Evolutionary conservation across 2,797 vertebrate species (phyloP), one percentile per base, ranked within the genome.

Genomic region (Myotis myotis): DNA sequence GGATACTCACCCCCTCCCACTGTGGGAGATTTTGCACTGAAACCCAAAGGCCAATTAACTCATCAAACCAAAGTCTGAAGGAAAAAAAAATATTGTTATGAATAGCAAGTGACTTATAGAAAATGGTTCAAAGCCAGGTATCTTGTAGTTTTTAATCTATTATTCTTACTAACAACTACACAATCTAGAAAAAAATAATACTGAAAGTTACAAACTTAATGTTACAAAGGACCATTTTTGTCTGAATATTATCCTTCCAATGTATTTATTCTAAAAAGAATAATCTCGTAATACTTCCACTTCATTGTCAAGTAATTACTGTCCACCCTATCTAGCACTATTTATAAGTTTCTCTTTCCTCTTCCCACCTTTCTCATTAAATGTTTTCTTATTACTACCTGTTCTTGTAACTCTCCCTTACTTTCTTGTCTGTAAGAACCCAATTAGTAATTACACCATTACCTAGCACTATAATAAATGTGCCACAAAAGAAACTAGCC

Each of bases 21-120:
- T 99, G 99, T 66, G 99, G 99, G 97, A 99, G 99, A 98, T 99
- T 99, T 97, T 99, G 99, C 95, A 99, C 99, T 3, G 99, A 99
- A 95, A 99, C 98, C 99, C 99, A 99, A 96, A 99, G 98, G 96
- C 98, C 99, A 97, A 99, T 98, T 96, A 99, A 97, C 97, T 99
- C 99, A 97, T 99, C 99, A 96, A 99, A 99, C 99, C 99, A 99
- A 98, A 99, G 99, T 97, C 99, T 99, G 98, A 71, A 71, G 44
- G 89, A 96, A n/a, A 92, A 97, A 97, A 96, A 97, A 96, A 91
- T 55, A 55, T 81, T 95, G 72, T 97, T 96, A 97, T 78, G 71
- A 94, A 94, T 89, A 97, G 22, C 92, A 96, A 95, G 49, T 92
- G 53, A 96, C 44, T 84, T 95, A 95, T 5, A 96, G 36, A 82